Evolutionary conservation across 2,113 vertebrate genomes (phyloP).

Genomic region (Myotis yumanensis): DNA sequence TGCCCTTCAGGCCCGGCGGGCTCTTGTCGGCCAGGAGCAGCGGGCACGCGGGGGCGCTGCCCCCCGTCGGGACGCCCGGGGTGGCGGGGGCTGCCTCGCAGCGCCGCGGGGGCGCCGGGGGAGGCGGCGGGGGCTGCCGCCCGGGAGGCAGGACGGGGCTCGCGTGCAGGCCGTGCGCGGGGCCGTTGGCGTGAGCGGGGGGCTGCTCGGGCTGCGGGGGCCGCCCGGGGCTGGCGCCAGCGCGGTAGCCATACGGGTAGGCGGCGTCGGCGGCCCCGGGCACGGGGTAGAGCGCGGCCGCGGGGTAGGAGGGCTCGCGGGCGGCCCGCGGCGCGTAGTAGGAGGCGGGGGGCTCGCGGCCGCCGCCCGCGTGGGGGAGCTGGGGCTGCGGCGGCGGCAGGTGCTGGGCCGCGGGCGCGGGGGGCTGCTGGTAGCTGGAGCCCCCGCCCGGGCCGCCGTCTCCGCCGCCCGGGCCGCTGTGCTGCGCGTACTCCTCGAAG

Average conservation of each 20-base stretch:
- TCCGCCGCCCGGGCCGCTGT: slow-evolving; percentile 90
- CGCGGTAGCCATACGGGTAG: slow-evolving; percentile 89
- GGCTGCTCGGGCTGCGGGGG: slow-evolving; percentile 72
- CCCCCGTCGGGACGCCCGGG: slow-evolving; percentile 79
- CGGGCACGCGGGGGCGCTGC: slow-evolving; percentile 89
- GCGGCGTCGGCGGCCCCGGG: slow-evolving; percentile 89
- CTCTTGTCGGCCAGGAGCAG: slow-evolving; percentile 87
- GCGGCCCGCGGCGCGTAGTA: slow-evolving; percentile 93
- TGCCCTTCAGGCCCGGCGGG: slow-evolving; percentile 90
- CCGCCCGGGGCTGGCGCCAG: slow-evolving; percentile 69
- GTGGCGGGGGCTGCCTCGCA: slow-evolving; percentile 85
- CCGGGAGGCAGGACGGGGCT: slow-evolving; percentile 81
- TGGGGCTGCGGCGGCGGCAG: slow-evolving; percentile 83
- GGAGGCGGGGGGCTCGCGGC: slow-evolving; percentile 86
- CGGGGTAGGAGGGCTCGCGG: slow-evolving; percentile 75
- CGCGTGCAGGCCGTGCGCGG: slow-evolving; percentile 84
- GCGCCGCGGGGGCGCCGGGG: slow-evolving; percentile 74
- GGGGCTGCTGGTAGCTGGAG: slow-evolving; percentile 88
- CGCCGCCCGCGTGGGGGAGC: slow-evolving; percentile 83
- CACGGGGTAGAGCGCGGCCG: slow-evolving; percentile 84
- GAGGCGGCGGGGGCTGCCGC: slow-evolving; percentile 44
- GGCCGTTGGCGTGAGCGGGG: slow-evolving; percentile 57
- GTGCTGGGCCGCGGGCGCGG: slow-evolving; percentile 83
- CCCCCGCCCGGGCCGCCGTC: slow-evolving; percentile 80
- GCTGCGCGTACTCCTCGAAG: slow-evolving; percentile 97